Percentiles rank a stretch among this genome's conserved stretches.
Evolutionary conservation across 2,113 vertebrate species (phyloP).

Genomic region (Leiothrix lutea): DNA sequence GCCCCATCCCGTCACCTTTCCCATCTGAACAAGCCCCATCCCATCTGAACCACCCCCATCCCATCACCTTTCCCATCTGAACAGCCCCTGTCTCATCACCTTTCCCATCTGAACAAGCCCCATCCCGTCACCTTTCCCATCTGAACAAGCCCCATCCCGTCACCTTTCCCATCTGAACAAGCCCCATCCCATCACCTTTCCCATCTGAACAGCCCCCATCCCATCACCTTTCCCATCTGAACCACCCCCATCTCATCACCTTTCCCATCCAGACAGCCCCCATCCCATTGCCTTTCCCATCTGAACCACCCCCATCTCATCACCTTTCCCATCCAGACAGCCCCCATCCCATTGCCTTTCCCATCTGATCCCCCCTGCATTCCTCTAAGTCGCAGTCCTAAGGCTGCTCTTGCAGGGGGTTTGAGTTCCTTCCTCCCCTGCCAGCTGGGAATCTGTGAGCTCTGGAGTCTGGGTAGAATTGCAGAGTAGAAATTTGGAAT

Average conservation of each 20-base stretch:
- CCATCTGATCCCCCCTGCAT: rapidly evolving
- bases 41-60: rapidly evolving
- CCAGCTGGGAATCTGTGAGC: rapidly evolving
- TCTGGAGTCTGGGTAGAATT: rapidly evolving
- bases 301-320: rapidly evolving
- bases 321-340: too few species aligned
- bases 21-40: rapidly evolving
- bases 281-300: rapidly evolving
- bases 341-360: not conserved
- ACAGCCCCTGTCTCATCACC: not conserved
- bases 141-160: rapidly evolving
- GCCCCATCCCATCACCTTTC: rapidly evolving
- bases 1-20: rapidly evolving
- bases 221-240: too few species aligned
- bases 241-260: rapidly evolving
- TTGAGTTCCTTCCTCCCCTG: not conserved
- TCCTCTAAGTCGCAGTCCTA: rapidly evolving
- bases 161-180: too few species aligned
- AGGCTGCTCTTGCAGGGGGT: not conserved
- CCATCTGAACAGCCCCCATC: not conserved
- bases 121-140: rapidly evolving
- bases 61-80: rapidly evolving
- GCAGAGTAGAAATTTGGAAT: rapidly evolving
- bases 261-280: not conserved
- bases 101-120: too few species aligned